phyloP scores from a whole-genome alignment of 2,888 invertebrate genomes.

The Drosophila atroscutellata region DNA sequence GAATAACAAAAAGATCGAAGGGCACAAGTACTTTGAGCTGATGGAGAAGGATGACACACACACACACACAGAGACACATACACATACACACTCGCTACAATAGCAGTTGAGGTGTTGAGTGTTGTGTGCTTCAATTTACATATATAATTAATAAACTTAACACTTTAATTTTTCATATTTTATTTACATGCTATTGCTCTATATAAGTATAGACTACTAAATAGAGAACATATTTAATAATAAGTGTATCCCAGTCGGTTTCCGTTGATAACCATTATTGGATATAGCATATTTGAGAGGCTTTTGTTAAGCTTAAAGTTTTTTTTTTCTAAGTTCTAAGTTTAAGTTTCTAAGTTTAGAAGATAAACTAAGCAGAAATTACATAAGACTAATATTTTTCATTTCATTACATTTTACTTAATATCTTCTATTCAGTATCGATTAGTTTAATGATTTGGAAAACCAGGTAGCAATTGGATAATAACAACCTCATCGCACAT shows the following conservation, averaged over 20 bases:
- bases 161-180: background rate
- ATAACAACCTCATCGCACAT: background rate
- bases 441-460: background rate
- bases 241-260: background rate
- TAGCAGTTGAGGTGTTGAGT: background rate
- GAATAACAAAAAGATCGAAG: too few species aligned
- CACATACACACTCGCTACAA: too few species aligned
- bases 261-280: background rate
- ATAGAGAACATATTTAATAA: too few species aligned
- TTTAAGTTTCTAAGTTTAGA: too few species aligned
- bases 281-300: rapidly evolving
- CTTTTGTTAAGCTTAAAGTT: background rate
- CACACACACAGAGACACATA: too few species aligned
- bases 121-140: background rate
- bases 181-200: background rate
- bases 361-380: too few species aligned
- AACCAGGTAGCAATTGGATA: background rate
- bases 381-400: background rate
- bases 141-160: background rate
- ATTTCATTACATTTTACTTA: background rate
- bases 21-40: too few species aligned
- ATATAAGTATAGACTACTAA: background rate
- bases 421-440: background rate
- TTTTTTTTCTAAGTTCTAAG: background rate
- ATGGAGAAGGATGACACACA: too few species aligned